Percentiles rank a stretch among this genome's conserved stretches.
These are phyloP conservation scores for Nasonovia ribisnigri DNA, from an alignment of 2,888 invertebrate species.

Conservation along the genomic window DNA sequence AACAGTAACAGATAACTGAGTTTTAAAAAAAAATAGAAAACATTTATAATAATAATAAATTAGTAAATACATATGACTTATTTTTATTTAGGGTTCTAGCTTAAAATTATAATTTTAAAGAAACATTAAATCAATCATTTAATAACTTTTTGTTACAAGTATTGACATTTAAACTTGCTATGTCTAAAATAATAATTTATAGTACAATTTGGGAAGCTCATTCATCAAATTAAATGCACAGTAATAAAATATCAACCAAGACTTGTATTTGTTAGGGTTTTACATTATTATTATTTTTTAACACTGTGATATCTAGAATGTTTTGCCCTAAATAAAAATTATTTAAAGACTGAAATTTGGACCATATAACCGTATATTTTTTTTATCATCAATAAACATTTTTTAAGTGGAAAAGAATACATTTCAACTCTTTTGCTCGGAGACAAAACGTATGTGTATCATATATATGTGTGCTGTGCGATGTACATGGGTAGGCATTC, in stretches of 20 bases:
- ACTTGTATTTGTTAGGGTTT: slow-evolving; percentile 50
- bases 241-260: slow-evolving; percentile 51
- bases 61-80: neutral
- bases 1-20: neutral
- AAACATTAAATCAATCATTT: neutral
- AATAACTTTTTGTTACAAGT: neutral
- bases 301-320: slow-evolving; percentile 59
- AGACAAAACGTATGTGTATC: slow-evolving; percentile 1
- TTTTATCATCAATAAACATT: slow-evolving; percentile 40
- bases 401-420: neutral
- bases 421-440: neutral
- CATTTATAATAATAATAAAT: neutral
- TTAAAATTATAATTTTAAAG: neutral
- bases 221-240: slow-evolving; percentile 46
- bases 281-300: slow-evolving; percentile 55
- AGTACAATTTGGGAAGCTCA: slow-evolving; percentile 33
- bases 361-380: slow-evolving; percentile 56
- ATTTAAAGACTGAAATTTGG: slow-evolving; percentile 59
- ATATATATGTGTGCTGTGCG: neutral
- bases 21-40: neutral
- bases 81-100: neutral
- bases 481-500: neutral
- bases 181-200: neutral
- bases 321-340: slow-evolving; percentile 59
- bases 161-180: slow-evolving; percentile 49